Percentiles rank a stretch among this genome's conserved stretches.
phyloP scores from a whole-genome alignment of 2,797 vertebrate species.

The Rhincodon typus region DNA sequence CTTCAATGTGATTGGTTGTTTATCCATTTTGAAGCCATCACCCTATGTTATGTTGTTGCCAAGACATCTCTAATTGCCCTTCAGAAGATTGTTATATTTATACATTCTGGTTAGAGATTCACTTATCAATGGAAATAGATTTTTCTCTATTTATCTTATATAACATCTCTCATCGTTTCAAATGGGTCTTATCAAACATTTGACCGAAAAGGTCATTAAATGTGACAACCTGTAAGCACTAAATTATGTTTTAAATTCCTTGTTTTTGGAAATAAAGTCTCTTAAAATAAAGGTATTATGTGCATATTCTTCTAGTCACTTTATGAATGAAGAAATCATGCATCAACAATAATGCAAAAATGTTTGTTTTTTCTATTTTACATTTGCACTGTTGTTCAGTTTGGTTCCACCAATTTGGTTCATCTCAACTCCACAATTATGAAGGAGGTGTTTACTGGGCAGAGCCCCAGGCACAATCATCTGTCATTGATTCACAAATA shows the following conservation, averaged over 20 bases:
- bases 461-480: background rate
- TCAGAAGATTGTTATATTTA: no score
- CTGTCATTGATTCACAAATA: background rate
- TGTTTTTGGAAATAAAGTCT: background rate
- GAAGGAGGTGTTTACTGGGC: background rate
- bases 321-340: background rate
- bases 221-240: background rate
- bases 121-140: no score
- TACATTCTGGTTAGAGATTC: no score
- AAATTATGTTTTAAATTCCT: background rate
- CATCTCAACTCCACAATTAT: background rate
- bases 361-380: background rate
- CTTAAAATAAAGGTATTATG: background rate
- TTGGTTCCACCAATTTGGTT: background rate
- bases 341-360: background rate
- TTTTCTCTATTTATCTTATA: no score
- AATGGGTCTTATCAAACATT: background rate
- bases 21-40: no score
- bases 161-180: no score
- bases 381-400: background rate
- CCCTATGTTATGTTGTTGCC: no score
- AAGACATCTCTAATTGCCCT: no score
- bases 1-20: no score
- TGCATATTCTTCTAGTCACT: background rate
- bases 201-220: background rate